Conservation (phyloP, 2,113 vertebrate species). For the Rallus limicola region DNA sequence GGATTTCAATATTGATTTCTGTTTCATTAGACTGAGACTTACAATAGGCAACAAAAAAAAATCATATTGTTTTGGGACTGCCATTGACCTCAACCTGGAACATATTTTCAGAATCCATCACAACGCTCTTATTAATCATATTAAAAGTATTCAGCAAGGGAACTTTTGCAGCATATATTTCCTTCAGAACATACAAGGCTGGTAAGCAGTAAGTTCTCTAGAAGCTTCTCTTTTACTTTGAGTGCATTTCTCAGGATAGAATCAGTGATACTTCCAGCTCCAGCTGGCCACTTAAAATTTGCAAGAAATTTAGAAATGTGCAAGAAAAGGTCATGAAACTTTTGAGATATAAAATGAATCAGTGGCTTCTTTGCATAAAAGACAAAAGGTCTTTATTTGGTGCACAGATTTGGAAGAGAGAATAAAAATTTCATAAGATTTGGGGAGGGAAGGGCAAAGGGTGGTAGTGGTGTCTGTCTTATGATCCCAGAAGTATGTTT, state of each 20-base stretch:
- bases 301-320: not conserved
- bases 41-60: not conserved
- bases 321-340: not conserved
- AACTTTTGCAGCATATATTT: not conserved
- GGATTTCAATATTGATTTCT: not conserved
- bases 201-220: not conserved
- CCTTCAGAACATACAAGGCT: not conserved
- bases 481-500: not conserved
- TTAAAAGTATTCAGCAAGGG: not conserved
- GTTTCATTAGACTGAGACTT: not conserved
- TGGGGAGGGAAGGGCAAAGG: rapidly evolving
- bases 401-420: not conserved
- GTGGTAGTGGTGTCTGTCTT: not conserved
- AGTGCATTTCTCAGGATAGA: not conserved
- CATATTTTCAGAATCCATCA: not conserved
- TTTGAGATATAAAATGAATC: not conserved
- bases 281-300: not conserved
- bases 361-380: not conserved
- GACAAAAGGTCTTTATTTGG: not conserved
- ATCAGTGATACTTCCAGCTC: not conserved
- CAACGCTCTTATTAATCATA: not conserved
- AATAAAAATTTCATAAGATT: not conserved
- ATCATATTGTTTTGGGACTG: not conserved
- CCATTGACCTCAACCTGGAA: not conserved
- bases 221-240: not conserved